Evolutionary conservation across 2,888 invertebrate genomes (phyloP), one percentile per base, ranked within the genome.

Genomic region (Caenorhabditis afra): DNA sequence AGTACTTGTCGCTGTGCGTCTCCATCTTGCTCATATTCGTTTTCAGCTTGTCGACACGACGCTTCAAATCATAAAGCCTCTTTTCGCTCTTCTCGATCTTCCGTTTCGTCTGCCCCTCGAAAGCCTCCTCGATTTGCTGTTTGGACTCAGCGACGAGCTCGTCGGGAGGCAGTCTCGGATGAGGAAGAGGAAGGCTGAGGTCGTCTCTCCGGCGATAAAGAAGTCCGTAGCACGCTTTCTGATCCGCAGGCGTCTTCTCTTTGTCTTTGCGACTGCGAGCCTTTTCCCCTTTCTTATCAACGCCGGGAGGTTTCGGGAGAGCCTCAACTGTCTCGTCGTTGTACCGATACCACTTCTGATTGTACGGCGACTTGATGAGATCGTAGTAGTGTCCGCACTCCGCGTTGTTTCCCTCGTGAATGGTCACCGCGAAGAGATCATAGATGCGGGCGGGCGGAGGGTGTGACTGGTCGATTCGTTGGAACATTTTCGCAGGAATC

Each of bases 341-440:
- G 87, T 93, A 94, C 85, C 93, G 93, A 88, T 92, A 93, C 94
- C 94, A 94, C 55, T 92, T 91, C 18, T 92, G 92, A 18, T 91
- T 91, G 12, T 91, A 88, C 16, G 91, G 90, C 75, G 93, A 92
- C 81, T 91, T 91, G 58, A 93, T 92, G 83, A 93, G 91, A 59
- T 93, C 93, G 91, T 88, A 93, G 87, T 94, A 94, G 89, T 94
- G 94, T 0, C 94, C 94, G 59, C 93, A 93, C 87, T 93, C 92
- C 7, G 94, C 93, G 73, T 93, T 93, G 16, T 91, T 92, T 1
- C 94, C 94, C 85, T 93, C 92, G 86, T 94, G 94, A 79, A 93
- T 93, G 52, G 94, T 91, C 68, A 94, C 93, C 4, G 94, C 94
- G 45, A 92, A 92, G 52, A 94, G 91, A 81, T 93, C 92, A 85